Evolutionary conservation across 2,888 invertebrate genomes (phyloP), one percentile per base, ranked within the genome.

Genomic region (Nemotelus pantherinus): DNA sequence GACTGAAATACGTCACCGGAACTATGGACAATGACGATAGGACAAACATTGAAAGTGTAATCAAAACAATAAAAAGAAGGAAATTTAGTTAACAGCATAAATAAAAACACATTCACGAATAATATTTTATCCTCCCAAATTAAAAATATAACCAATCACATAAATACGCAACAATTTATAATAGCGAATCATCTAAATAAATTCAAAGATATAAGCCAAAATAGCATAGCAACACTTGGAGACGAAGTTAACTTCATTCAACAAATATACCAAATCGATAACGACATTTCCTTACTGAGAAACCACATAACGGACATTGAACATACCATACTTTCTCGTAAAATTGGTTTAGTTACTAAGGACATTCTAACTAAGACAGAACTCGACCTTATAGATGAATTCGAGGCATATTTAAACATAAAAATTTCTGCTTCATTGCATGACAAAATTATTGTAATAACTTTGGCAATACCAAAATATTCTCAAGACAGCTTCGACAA

Each of bases 1-100:
- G 77, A 57, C 53, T 72, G 0, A 77, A 77, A 53, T 74, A 57
- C 39, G n/a, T 67, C 39, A 47, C 67, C 47, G 67, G 67, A 10
- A 67, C 67, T 10, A 67, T 67, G 67, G 67, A 67, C 50, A 48
- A 1, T n/a, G 67, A 67, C 5, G 67, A 67, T 10, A 48, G 50
- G 25, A n/a, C 47, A 47, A 3, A 67, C 3, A 67, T 67, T 45
- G 10, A 67, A 47, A 67, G 7, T 3, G 2, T 25, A n/a, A 9
- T 67, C 10, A 7, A 47, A 67, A 44, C 47, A 3, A 48, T 67
- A 48, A 44, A 65, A 77, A 41, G 47, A 50, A 25, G 10, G 55
- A 45, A 60, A 68, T 39, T 53, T 72, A 41, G 53, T 55, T 2
- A 44, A n/a, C n/a, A n/a, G n/a, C n/a, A n/a, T n/a, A n/a, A n/a